A percentile compares a stretch with the other conserved stretches of the same genome.
These are phyloP conservation scores for Lichenostomus cassidix DNA, from an alignment of 2,113 vertebrate genomes.

Conservation along the genomic window DNA sequence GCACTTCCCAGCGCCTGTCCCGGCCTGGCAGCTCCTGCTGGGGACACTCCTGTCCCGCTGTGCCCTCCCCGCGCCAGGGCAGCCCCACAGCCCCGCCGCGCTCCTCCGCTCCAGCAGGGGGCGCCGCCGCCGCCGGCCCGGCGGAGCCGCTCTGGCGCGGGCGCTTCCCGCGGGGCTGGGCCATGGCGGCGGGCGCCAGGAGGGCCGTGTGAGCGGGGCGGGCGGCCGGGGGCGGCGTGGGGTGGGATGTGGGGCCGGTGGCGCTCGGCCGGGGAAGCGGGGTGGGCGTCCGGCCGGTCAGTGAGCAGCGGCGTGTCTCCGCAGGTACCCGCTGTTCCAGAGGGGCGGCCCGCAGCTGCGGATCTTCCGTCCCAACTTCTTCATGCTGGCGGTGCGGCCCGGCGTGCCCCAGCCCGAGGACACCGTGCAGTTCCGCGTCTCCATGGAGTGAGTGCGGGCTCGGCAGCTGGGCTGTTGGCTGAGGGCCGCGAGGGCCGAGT, in stretches of 20 bases:
- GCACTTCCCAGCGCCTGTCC: too few relatives aligned
- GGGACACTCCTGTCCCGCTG: too few relatives aligned
- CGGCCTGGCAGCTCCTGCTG: neutral
- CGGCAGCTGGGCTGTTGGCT: neutral
- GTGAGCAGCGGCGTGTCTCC: neutral
- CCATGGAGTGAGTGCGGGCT: conserved; percentile 88
- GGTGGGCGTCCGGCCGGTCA: neutral
- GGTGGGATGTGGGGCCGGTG: neutral
- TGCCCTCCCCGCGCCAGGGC: neutral
- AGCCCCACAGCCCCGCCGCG: too few relatives aligned
- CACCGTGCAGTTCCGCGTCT: conserved; percentile 90
- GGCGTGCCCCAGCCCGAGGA: conserved; percentile 86
- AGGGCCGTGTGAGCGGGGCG: too few relatives aligned
- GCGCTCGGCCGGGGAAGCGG: neutral
- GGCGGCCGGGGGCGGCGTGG: too few relatives aligned
- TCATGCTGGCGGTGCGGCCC: conserved; percentile 87
- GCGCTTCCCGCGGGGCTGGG: too few relatives aligned
- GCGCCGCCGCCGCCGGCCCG: neutral
- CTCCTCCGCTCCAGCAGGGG: conserved; percentile 13
- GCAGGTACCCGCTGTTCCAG: conserved; percentile 91
- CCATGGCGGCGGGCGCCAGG: too few relatives aligned
- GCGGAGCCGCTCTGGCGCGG: neutral
- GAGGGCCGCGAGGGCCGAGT: neutral
- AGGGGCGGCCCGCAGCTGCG: conserved; percentile 90
- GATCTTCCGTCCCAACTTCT: conserved; percentile 91